phyloP scores from a whole-genome alignment of 2,888 invertebrate species.

The Ischnura elegans region DNA sequence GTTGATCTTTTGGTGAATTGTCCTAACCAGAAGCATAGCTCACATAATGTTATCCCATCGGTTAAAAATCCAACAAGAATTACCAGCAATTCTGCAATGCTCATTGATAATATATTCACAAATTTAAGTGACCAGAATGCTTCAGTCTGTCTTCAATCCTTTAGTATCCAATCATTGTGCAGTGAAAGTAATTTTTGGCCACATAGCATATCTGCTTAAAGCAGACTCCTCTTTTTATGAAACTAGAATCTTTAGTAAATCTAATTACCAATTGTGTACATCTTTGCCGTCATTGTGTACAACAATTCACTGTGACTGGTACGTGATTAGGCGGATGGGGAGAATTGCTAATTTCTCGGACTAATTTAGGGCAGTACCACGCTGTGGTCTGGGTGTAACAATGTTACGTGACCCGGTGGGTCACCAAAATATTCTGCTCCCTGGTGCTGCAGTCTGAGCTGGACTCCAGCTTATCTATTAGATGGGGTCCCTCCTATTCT shows the following conservation, averaged over 20 bases:
- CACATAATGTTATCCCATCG: not conserved
- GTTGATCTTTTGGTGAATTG: not conserved
- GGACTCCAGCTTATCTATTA: too few relatives aligned
- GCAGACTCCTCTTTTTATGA: not conserved
- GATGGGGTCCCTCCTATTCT: too few relatives aligned
- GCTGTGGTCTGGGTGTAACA: too few relatives aligned
- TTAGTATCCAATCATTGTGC: not conserved
- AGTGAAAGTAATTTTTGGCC: not conserved
- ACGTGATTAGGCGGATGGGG: too few relatives aligned
- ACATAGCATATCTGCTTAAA: too few relatives aligned
- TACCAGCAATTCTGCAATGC: not conserved
- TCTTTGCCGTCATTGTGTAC: too few relatives aligned
- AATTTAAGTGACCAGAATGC: not conserved
- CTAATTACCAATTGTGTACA: not conserved
- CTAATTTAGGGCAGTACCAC: too few relatives aligned
- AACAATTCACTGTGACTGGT: too few relatives aligned
- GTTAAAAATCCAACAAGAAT: not conserved
- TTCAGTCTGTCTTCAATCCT: not conserved
- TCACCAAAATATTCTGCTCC: too few relatives aligned
- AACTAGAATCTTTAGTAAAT: not conserved
- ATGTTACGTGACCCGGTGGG: too few relatives aligned
- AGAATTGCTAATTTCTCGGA: too few relatives aligned
- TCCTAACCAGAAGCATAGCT: not conserved
- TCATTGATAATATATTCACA: conserved; percentile 39
- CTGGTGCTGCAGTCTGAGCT: too few relatives aligned